Evolutionary conservation across 2,797 vertebrate genomes (phyloP), one percentile per base, ranked within the genome.

Genomic region (Gymnopithys bicolor): DNA sequence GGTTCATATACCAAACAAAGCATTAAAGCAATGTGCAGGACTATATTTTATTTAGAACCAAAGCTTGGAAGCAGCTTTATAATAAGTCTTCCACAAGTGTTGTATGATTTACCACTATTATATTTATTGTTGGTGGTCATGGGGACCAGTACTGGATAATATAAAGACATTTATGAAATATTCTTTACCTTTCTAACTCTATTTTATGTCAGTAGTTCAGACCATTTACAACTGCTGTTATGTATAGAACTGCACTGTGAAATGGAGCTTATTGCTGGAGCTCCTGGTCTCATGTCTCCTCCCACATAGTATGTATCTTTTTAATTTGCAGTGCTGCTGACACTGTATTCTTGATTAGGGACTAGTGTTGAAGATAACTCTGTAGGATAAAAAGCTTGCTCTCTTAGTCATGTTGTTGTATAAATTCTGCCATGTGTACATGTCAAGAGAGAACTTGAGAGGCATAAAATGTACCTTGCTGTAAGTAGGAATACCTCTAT

Each of bases 281-380:
- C 87, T 91, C 53, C 51, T 66, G 71, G 68, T 85, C 75, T 84
- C 68, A 58, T 74, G 92, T 83, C 75, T 93, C 81, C 58, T 95
- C 64, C 78, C 75, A 48, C 60, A 75, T 18, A 66, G 27, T 21
- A 85, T 81, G 75, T 83, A 77, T 95, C 93, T 83, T 93, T 71
- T 91, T 94, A 95, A 96, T 97, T 95, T 96, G 94, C 71, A 62
- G 84, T 9, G n/a, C 37, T 94, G 32, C 75, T 93, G 90, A 75
- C 94, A 95, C 46, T 33, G 11, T 83, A 37, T 33, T 43, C 90
- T 83, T 95, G 95, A 89, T 92, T 92, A 91, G 92, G 84, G 94
- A 89, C 89, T 71, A 75, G 64, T n/a, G 58, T 32, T 87, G 89
- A 87, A 95, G 93, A 92, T 83, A 95, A 93, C 58, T 95, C 91